A percentile compares a stretch with the other conserved stretches of the same genome.
These are phyloP conservation scores for Pseudolaguvia tuberculata DNA, from an alignment of 2,113 vertebrate genomes.

Conservation along the genomic window DNA sequence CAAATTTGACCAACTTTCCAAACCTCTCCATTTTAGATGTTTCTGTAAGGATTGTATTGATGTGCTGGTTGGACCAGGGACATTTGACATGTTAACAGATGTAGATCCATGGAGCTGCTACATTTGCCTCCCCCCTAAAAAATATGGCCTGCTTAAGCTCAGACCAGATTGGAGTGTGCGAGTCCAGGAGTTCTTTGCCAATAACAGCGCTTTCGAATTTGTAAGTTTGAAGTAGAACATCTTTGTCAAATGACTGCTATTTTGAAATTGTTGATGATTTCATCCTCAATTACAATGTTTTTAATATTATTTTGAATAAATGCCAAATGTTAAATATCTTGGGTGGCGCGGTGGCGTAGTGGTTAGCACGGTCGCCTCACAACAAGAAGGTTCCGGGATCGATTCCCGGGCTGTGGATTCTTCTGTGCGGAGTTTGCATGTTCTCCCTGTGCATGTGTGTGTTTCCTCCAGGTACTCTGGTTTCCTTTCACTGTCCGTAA, in stretches of 20 bases:
- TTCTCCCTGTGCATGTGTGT: too few relatives aligned
- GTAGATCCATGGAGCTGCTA: slow-evolving; percentile 92
- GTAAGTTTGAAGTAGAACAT: slow-evolving; percentile 62
- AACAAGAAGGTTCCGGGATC: too few relatives aligned
- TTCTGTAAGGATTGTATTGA: slow-evolving; percentile 93
- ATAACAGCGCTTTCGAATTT: slow-evolving; percentile 79
- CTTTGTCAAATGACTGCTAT: background rate
- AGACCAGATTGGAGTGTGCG: slow-evolving; percentile 82
- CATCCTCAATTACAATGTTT: background rate
- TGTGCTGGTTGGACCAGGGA: slow-evolving; percentile 76
- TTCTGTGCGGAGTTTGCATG: too few relatives aligned
- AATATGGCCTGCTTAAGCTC: slow-evolving; percentile 71
- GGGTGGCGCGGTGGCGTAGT: too few relatives aligned
- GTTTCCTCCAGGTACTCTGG: too few relatives aligned
- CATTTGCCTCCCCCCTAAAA: slow-evolving; percentile 77
- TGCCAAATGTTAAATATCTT: background rate
- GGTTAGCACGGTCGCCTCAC: too few relatives aligned
- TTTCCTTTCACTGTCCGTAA: too few relatives aligned
- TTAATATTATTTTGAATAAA: background rate
- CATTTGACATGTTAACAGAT: slow-evolving; percentile 72
- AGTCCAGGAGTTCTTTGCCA: slow-evolving; percentile 87
- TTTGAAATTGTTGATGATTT: background rate
- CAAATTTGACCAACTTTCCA: background rate
- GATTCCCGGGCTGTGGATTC: too few relatives aligned
- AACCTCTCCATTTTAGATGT: slow-evolving; percentile 67